Evolutionary conservation across 2,797 vertebrate species (phyloP).

Genomic region (Hephaestus fuliginosus): DNA sequence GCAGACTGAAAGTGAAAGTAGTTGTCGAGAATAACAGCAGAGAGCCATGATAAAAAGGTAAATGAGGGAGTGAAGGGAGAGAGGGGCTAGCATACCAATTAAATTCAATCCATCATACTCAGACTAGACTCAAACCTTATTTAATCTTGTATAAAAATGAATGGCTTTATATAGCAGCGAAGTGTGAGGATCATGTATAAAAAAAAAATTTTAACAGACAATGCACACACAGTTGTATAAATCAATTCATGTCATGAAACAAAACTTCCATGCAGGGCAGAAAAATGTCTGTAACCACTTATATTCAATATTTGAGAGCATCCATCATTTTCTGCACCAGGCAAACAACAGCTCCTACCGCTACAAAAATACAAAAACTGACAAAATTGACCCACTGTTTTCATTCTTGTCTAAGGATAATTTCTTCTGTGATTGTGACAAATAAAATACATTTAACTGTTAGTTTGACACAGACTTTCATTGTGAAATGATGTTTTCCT

Average conservation of each 20-base stretch:
- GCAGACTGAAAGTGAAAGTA: neutral
- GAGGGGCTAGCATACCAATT: neutral
- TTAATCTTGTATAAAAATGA: neutral
- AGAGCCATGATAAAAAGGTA: too few species aligned
- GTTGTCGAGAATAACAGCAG: neutral
- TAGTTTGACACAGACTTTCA: neutral
- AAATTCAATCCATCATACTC: neutral
- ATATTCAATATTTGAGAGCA: neutral
- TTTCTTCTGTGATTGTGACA: conserved; percentile 7
- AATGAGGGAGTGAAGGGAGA: neutral
- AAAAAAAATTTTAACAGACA: neutral
- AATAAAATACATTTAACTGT: neutral
- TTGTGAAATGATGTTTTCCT: neutral
- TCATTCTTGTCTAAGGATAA: conserved; percentile 8
- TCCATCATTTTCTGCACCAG: conserved; percentile 4
- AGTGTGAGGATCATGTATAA: neutral
- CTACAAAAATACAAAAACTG: neutral
- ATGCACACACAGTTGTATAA: too few species aligned
- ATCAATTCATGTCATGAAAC: neutral
- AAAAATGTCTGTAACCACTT: conserved; percentile 1
- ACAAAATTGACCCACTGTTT: conserved; percentile 14
- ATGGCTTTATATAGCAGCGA: neutral
- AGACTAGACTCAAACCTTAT: neutral
- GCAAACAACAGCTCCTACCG: neutral
- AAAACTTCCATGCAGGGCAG: neutral